Conservation (phyloP, 2,113 vertebrate species). For the Sceloporus tristichus region DNA sequence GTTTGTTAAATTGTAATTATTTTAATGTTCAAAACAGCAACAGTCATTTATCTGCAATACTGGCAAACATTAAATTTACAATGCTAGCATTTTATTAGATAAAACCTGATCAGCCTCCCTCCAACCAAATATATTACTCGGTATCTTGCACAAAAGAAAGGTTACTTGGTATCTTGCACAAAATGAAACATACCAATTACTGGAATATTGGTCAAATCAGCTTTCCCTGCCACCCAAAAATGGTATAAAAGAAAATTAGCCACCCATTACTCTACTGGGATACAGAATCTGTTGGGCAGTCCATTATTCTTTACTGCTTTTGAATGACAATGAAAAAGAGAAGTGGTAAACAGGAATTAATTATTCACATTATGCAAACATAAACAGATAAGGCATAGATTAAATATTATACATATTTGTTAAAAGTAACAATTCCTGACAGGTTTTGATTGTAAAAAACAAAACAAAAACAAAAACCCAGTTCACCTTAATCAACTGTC, state of each 20-base stretch:
- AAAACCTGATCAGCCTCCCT: conserved; percentile 48
- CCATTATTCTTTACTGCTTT: conserved; percentile 49
- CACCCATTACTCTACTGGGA: conserved; percentile 65
- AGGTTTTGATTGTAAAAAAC: too few relatives aligned
- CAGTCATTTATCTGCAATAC: conserved; percentile 56
- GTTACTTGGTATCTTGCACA: conserved; percentile 40
- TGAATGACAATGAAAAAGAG: conserved; percentile 10
- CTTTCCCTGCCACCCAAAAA: not conserved
- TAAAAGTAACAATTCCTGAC: conserved; percentile 37
- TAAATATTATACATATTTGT: conserved; percentile 45
- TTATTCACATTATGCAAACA: conserved; percentile 48
- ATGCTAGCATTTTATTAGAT: conserved; percentile 56
- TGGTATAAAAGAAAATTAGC: conserved; percentile 54
- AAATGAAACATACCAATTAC: not conserved
- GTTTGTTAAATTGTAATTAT: not conserved
- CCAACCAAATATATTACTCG: conserved; percentile 38
- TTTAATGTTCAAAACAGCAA: conserved; percentile 32
- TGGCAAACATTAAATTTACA: conserved; percentile 54
- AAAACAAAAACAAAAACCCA: conserved; percentile 17
- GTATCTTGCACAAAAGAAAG: conserved; percentile 37
- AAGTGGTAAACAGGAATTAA: conserved; percentile 47
- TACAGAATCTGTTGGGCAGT: conserved; percentile 56
- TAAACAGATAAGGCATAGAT: conserved; percentile 33
- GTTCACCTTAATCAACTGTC: conserved; percentile 24
- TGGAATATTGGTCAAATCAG: not conserved